Evolutionary conservation across 2,888 invertebrate genomes (phyloP).

Genomic region (Orthonevra nobilis): DNA sequence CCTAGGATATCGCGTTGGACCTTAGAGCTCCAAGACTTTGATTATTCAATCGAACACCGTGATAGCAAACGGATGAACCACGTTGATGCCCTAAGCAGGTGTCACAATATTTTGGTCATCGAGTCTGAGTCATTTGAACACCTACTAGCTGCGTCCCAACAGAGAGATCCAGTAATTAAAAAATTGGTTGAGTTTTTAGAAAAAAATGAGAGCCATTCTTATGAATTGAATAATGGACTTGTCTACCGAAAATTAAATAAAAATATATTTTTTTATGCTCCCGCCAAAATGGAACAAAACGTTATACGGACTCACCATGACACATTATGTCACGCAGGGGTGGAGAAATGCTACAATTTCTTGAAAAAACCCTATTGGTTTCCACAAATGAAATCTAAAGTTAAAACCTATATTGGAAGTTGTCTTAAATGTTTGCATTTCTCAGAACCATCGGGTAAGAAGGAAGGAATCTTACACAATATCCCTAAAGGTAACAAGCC

Average conservation of each 20-base stretch:
- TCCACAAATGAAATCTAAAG: constrained; percentile 40
- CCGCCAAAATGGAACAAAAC: constrained; percentile 41
- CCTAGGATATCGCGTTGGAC: constrained; percentile 68
- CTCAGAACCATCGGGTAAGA: constrained; percentile 73
- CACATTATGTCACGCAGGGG: constrained; percentile 73
- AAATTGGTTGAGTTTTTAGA: constrained; percentile 61
- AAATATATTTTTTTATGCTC: constrained; percentile 29
- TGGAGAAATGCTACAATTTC: constrained; percentile 72
- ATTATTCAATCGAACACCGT: constrained; percentile 71
- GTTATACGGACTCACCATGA: constrained; percentile 72
- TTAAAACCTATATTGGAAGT: constrained; percentile 52
- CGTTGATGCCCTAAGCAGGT: constrained; percentile 74
- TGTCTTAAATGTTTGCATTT: constrained; percentile 77
- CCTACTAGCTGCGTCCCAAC: constrained; percentile 28
- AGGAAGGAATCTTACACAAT: constrained; percentile 63
- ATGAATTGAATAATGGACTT: constrained; percentile 49
- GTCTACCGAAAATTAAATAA: constrained; percentile 30
- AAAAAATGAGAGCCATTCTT: constrained; percentile 26
- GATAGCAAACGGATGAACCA: constrained; percentile 73
- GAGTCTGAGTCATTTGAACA: constrained; percentile 40
- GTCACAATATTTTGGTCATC: constrained; percentile 5
- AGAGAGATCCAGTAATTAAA: constrained; percentile 59
- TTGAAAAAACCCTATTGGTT: constrained; percentile 74
- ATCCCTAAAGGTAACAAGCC: constrained; percentile 14
- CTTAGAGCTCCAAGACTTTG: constrained; percentile 73